A percentile compares a stretch with the other conserved stretches of the same genome.
Evolutionary conservation across 2,888 invertebrate species (phyloP).

Genomic region (Drosophila merina): DNA sequence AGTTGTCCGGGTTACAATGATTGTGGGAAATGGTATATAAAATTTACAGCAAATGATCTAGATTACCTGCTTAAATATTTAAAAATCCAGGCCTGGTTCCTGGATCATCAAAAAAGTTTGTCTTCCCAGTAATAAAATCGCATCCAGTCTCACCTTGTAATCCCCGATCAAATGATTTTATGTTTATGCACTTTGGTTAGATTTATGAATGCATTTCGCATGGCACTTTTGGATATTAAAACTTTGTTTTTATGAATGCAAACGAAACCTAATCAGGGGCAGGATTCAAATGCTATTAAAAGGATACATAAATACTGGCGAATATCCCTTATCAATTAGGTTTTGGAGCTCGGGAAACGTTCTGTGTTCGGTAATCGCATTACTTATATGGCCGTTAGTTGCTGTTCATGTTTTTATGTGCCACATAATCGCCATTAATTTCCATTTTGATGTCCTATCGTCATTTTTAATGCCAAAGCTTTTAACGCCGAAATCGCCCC

Average conservation of each 20-base stretch:
- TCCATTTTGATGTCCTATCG: conserved; percentile 54
- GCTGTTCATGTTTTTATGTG: conserved; percentile 42
- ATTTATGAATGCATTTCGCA: conserved; percentile 12
- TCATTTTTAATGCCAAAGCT: conserved; percentile 65
- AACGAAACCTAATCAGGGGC: conserved; percentile 6
- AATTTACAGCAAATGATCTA: conserved; percentile 18
- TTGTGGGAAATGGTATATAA: conserved; percentile 26
- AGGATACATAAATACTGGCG: conserved; percentile 9
- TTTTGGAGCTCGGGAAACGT: conserved; percentile 5
- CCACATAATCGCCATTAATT: conserved; percentile 64
- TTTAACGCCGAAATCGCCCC: conserved; percentile 50
- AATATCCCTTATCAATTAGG: conserved; percentile 33
- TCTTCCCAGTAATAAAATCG: not conserved
- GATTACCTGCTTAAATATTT: conserved; percentile 22
- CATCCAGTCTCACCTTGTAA: not conserved
- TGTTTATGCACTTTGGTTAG: not conserved
- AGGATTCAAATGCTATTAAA: conserved; percentile 20
- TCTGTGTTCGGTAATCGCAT: conserved; percentile 34
- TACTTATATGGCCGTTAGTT: conserved; percentile 46
- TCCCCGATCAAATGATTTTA: conserved; percentile 1
- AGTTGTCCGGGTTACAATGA: conserved; percentile 26
- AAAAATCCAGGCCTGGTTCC: too few relatives aligned
- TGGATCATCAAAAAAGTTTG: not conserved
- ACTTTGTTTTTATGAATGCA: not conserved
- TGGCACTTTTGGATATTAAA: conserved; percentile 1